Percentiles rank a stretch among this genome's conserved stretches.
Conservation (phyloP, 2,113 vertebrate genomes). For the Psophia crepitans region DNA sequence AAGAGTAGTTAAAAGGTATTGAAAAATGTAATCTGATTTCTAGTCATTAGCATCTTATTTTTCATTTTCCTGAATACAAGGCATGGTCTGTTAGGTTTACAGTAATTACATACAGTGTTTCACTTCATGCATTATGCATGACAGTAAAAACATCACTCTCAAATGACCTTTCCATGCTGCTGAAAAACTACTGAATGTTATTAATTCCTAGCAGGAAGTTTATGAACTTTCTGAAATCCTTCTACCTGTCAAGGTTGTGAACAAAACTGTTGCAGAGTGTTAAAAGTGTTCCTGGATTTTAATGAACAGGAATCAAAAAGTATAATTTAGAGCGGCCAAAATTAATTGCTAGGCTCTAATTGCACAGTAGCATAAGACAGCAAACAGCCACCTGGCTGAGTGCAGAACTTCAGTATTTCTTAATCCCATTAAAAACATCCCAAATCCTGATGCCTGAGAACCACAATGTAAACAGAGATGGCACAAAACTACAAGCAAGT, state of each 20-base stretch:
- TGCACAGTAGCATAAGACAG: not conserved
- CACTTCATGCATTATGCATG: not conserved
- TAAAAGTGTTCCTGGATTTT: constrained; percentile 24
- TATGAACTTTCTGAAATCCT: constrained; percentile 40
- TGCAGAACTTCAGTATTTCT: not conserved
- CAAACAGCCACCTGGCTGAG: not conserved
- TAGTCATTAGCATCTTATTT: constrained; percentile 22
- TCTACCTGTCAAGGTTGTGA: not conserved
- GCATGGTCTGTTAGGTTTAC: not conserved
- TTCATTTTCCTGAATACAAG: not conserved
- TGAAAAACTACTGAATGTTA: constrained; percentile 10
- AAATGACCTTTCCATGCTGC: constrained; percentile 1
- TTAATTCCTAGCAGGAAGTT: constrained; percentile 30
- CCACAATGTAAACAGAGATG: not conserved
- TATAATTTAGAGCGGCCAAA: not conserved
- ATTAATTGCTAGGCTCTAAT: not conserved
- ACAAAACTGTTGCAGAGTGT: not conserved
- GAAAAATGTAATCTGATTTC: constrained; percentile 15
- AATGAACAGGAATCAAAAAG: constrained; percentile 4
- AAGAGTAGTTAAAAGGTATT: constrained; percentile 24
- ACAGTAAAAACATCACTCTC: not conserved
- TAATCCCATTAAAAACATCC: not conserved
- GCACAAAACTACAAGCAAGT: not conserved
- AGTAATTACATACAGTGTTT: not conserved
- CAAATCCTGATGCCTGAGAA: not conserved